Percentiles rank a stretch among this genome's conserved stretches.
These are phyloP conservation scores for Selene dorsalis DNA, from an alignment of 2,797 vertebrate genomes.

Conservation along the genomic window DNA sequence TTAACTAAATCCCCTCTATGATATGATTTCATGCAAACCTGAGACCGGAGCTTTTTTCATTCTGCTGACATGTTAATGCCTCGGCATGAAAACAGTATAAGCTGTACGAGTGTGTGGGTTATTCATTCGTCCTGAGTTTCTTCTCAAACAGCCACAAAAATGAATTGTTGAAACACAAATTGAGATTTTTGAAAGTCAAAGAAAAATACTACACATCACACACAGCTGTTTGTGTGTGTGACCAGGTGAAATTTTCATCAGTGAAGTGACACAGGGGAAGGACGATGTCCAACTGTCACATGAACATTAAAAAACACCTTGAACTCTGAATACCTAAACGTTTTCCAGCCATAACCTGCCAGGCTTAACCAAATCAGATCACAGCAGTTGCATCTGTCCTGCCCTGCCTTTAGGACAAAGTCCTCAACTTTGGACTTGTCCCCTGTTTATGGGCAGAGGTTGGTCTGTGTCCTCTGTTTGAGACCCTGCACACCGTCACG, in stretches of 20 bases:
- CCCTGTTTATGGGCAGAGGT: constrained; percentile 64
- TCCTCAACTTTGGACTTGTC: constrained; percentile 71
- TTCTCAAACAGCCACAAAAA: background rate
- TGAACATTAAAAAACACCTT: background rate
- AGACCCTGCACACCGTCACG: constrained; percentile 52
- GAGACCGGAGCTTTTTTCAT: background rate
- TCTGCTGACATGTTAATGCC: constrained; percentile 14
- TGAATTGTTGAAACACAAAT: too few relatives aligned
- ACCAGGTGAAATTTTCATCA: too few relatives aligned
- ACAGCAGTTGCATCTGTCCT: constrained; percentile 37
- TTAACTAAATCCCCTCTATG: constrained; percentile 53
- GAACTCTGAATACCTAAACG: background rate
- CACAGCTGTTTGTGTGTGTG: too few relatives aligned
- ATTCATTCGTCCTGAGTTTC: background rate
- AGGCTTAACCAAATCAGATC: background rate
- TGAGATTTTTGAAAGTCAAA: too few relatives aligned
- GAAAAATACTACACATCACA: too few relatives aligned
- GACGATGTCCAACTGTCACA: too few relatives aligned
- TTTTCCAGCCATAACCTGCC: background rate
- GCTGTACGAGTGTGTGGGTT: background rate
- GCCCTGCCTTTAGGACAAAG: constrained; percentile 79
- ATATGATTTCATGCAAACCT: constrained; percentile 32
- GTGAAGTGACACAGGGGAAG: too few relatives aligned
- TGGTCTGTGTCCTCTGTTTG: constrained; percentile 70
- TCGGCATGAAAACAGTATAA: background rate